Base-by-base conservation (phyloP, 2,797 vertebrate species). In the Sarcophilus harrisii region DNA sequence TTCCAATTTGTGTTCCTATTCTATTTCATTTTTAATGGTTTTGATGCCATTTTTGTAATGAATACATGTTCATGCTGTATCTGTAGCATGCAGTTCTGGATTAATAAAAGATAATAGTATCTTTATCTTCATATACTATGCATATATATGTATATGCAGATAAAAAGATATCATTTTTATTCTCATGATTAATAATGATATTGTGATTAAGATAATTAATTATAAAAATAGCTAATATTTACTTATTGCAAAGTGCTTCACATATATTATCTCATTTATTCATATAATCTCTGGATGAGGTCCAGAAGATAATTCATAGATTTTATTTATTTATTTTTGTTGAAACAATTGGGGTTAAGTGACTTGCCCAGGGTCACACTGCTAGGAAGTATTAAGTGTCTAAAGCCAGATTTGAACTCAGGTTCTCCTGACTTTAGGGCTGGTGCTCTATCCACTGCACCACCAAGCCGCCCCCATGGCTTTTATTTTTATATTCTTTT, bases 31-130 rank as follows among this genome's bases (percentile, higher is more conserved):
- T 99, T 99, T 99, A 99, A 99, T 99, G 99, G 99, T 99, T 99
- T 99, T 99, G 99, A 99, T 99, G 99, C 99, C 99, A 99, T 99
- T 99, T 99, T 99, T 99, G 99, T 99, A 99, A 99, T 99, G 99
- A 99, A 99, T 99, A 99, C 99, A 99, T 99, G 99, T 99, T 99
- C 99, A 99, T 99, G 99, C 99, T 99, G 99, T 99, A 99, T 99
- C 99, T 99, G 99, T 99, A 99, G 99, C 99, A 99, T 99, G 99
- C 99, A 99, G 99, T 99, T 99, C 99, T 99, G 99, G 99, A 99
- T 99, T 99, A 99, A 99, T 99, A 99, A 99, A 99, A 99, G 99
- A 52, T 52, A 52, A 52, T 52, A 5, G 52, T 6, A 52, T 52
- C 49, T 52, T 52, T 52, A 52, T 52, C 52, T 52, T 52, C 6